Percentiles rank a stretch among this genome's conserved stretches.
phyloP scores from a whole-genome alignment of 2,888 invertebrate species.

The Hololepta plana region DNA sequence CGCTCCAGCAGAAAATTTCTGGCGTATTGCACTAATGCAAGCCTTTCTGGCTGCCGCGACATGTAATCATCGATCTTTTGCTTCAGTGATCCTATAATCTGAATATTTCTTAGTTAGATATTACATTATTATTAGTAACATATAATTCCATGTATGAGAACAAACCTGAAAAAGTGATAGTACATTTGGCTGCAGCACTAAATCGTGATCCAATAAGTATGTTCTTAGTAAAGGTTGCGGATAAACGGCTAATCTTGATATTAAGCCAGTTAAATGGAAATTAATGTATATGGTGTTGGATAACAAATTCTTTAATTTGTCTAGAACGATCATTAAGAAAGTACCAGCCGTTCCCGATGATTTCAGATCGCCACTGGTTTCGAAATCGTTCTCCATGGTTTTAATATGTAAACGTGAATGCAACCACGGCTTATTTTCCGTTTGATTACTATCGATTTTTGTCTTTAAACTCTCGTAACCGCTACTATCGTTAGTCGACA shows the following conservation, averaged over 20 bases:
- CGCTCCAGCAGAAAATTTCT: conserved; percentile 60
- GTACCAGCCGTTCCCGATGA: conserved; percentile 40
- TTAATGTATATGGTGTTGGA: conserved; percentile 73
- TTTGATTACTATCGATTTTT: conserved; percentile 32
- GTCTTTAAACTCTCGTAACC: conserved; percentile 58
- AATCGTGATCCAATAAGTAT: conserved; percentile 68
- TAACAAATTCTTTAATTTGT: conserved; percentile 66
- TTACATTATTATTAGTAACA: conserved; percentile 3
- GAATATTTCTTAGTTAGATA: conserved; percentile 9
- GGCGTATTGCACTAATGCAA: conserved; percentile 56
- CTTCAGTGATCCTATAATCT: conserved; percentile 63
- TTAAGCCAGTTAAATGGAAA: conserved; percentile 70
- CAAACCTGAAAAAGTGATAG: conserved; percentile 83
- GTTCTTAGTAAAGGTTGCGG: conserved; percentile 80
- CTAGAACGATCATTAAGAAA: conserved; percentile 63
- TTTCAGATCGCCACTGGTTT: conserved; percentile 28
- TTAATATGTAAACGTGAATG: too few relatives aligned
- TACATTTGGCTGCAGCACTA: conserved; percentile 76
- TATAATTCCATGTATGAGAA: conserved; percentile 4
- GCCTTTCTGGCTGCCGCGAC: conserved; percentile 35
- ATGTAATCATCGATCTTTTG: conserved; percentile 73
- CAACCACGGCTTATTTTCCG: conserved; percentile 14
- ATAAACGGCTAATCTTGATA: conserved; percentile 72
- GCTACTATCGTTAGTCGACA: conserved; percentile 57
- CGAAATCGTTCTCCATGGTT: conserved; percentile 26